phyloP scores from a whole-genome alignment of 2,113 vertebrate species.

The Arizona elegans region DNA sequence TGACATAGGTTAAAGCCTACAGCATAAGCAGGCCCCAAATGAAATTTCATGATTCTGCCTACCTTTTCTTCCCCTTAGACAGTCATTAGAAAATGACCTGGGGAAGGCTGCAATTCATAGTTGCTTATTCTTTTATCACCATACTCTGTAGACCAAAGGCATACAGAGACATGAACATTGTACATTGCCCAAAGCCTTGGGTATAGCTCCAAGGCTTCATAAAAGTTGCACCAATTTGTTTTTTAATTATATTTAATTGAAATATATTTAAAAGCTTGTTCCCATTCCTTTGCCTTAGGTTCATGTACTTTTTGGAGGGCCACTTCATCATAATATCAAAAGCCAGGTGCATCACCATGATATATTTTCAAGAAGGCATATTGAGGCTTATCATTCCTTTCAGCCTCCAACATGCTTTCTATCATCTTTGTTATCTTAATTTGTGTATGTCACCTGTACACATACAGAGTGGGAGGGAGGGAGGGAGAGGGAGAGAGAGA shows the following conservation, averaged over 20 bases:
- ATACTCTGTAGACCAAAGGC: neutral
- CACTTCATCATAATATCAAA: neutral
- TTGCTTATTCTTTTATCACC: slow-evolving; percentile 12
- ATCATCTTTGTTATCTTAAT: neutral
- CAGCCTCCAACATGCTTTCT: neutral
- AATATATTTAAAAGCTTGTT: neutral
- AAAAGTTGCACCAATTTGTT: neutral
- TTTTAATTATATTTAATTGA: neutral
- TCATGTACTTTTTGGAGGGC: neutral
- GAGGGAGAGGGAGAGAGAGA: no score
- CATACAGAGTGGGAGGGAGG: no score
- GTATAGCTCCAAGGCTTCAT: no score
- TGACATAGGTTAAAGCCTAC: slow-evolving; percentile 36
- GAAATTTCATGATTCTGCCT: slow-evolving; percentile 21
- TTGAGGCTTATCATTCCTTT: neutral
- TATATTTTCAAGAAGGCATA: neutral
- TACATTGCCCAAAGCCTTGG: neutral
- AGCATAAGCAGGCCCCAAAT: slow-evolving; percentile 16
- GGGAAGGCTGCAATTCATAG: neutral
- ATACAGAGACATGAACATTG: neutral
- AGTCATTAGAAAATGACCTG: neutral
- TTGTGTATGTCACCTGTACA: no score
- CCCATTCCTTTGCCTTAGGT: neutral
- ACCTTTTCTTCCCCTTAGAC: neutral
- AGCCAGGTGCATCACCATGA: neutral